Base-by-base conservation (phyloP, 2,797 vertebrate genomes). In the Poecilia wingei region DNA sequence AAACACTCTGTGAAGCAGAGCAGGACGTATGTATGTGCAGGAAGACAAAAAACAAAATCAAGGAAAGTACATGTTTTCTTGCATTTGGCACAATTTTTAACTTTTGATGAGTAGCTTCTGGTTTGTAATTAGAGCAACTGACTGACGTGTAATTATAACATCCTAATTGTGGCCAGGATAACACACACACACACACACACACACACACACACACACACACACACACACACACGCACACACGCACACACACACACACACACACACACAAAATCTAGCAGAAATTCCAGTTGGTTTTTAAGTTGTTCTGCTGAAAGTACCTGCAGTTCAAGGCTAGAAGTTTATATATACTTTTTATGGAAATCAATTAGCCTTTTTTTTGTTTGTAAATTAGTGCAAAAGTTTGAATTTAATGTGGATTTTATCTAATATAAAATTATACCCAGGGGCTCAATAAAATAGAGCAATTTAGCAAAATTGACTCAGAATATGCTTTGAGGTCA, bases 1-100 rank as follows among this genome's bases (percentile, higher is more conserved):
- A 91, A 93, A 93, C 91, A 86, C 82, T 18, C 14, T 82, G 79
- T 84, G 83, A 87, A 89, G 88, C 85, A 86, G 87, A 81, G 33
- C 79, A 45, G 79, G 75, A 77, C 45, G 55, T 66, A 71, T 74
- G 84, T 77, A 71, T 75, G 84, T 77, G 78, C 83, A 74, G 74
- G 8, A 7, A 82, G 79, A 71, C 14, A 82, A 85, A 59, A 84
- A 91, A 89, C 86, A 82, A 91, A 92, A 90, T 90, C 76, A 85
- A 72, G 83, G 49, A 87, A 90, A 85, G 82, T 79, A 85, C 86
- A 86, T 79, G 84, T 87, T 81, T 77, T 36, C 82, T 75, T 25
- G 61, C 77, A 84, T 86, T 83, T 91, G 88, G 88, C 87, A 39
- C 57, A 0, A n/a, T 77, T 28, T 80, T 3, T 49, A 83, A 82